phyloP scores from a whole-genome alignment of 2,113 vertebrate genomes.

The Aptenodytes patagonicus region DNA sequence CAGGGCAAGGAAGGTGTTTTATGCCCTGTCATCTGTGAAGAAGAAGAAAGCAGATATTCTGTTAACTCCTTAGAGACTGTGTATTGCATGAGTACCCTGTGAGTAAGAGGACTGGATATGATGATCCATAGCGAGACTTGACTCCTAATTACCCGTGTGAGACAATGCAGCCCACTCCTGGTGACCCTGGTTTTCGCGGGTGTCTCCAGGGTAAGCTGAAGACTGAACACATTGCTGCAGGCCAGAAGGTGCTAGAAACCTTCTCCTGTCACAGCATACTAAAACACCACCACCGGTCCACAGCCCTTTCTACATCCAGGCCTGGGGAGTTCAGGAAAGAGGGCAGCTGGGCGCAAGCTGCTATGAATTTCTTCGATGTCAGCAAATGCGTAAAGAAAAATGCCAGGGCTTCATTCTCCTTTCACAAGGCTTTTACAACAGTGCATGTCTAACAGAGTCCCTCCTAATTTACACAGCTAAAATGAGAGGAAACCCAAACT shows the following conservation, averaged over 20 bases:
- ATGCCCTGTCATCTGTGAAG: neutral
- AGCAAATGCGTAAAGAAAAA: neutral
- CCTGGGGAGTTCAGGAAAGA: neutral
- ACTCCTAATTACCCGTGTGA: neutral
- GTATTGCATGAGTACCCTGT: neutral
- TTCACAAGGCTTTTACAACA: neutral
- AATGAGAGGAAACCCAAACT: neutral
- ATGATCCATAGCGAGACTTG: neutral
- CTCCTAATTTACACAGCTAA: neutral
- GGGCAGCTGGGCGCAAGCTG: neutral
- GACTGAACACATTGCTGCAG: neutral
- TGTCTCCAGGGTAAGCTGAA: neutral
- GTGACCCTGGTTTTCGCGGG: neutral
- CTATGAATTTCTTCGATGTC: neutral
- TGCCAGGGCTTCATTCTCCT: neutral
- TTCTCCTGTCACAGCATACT: neutral
- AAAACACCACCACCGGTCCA: neutral
- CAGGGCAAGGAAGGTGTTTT: neutral
- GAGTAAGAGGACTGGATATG: neutral
- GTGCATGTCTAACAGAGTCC: neutral
- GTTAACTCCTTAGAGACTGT: neutral
- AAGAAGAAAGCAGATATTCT: neutral
- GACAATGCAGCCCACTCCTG: neutral
- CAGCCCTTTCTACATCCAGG: neutral
- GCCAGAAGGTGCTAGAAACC: neutral